A percentile compares a stretch with the other conserved stretches of the same genome.
Conservation (phyloP, 2,888 invertebrate species). For the Hydrotaea diabolus region DNA sequence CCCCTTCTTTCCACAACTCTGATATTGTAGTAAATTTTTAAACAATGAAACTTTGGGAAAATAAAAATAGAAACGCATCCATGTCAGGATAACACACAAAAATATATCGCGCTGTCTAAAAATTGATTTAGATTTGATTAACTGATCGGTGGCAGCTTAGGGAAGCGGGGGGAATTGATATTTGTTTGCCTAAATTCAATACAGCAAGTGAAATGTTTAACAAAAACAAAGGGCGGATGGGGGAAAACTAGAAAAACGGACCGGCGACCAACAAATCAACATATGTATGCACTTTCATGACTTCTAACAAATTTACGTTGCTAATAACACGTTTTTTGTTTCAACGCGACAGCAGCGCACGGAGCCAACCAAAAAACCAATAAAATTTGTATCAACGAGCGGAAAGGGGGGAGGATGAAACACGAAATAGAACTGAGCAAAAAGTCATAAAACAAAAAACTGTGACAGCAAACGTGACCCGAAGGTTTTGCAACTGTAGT, state of each 20-base stretch:
- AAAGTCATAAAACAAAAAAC: constrained; percentile 12
- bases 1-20: not conserved
- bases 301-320: not conserved
- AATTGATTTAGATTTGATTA: constrained; percentile 6
- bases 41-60: not conserved
- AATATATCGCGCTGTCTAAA: not conserved
- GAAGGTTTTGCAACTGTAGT: not conserved
- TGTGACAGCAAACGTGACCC: constrained; percentile 33
- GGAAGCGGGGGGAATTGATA: not conserved
- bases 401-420: not conserved
- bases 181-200: not conserved
- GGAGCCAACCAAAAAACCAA: not conserved
- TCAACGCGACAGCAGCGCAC: not conserved
- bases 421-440: not conserved
- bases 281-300: not conserved
- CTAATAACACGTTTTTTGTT: not conserved
- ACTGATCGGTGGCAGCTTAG: not conserved
- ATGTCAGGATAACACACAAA: not conserved
- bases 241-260: not conserved
- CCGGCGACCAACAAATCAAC: not conserved
- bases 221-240: not conserved
- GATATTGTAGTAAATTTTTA: not conserved
- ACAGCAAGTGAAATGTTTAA: not conserved
- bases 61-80: not conserved
- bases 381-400: not conserved